Conservation (phyloP, 1,140 invertebrate species). For the Drosophila teissieri region DNA sequence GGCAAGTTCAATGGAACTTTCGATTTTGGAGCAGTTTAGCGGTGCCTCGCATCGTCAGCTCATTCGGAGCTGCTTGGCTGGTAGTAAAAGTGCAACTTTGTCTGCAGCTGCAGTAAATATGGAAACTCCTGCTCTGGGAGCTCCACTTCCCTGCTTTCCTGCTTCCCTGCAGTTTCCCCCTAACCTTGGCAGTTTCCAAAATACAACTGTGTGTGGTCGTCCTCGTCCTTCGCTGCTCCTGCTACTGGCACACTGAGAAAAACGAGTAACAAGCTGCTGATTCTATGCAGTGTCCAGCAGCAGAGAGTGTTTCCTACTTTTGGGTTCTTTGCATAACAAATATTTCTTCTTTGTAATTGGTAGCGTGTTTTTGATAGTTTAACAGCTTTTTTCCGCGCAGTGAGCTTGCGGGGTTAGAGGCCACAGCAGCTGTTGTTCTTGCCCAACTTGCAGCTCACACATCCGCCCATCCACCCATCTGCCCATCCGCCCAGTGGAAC, state of each 20-base stretch:
- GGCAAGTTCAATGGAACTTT: slow-evolving; percentile 70
- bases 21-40: slow-evolving; percentile 68
- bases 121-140: slow-evolving; percentile 25
- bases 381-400: not conserved
- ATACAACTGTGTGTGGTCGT: slow-evolving; percentile 20
- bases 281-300: no score
- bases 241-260: slow-evolving; percentile 15
- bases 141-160: not conserved
- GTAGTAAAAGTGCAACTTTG: slow-evolving; percentile 78
- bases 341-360: no score
- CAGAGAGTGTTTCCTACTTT: no score
- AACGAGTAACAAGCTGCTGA: not conserved
- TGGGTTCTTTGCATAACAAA: no score
- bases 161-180: slow-evolving; percentile 3
- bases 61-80: slow-evolving; percentile 46
- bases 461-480: slow-evolving; percentile 12
- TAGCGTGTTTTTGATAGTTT: not conserved
- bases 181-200: slow-evolving; percentile 56
- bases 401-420: not conserved
- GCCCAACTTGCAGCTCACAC: slow-evolving; percentile 40
- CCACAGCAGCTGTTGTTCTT: slow-evolving; percentile 66
- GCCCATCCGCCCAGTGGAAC: not conserved
- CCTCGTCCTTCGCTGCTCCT: slow-evolving; percentile 3
- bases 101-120: slow-evolving; percentile 50
- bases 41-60: slow-evolving; percentile 41